Evolutionary conservation across 2,113 vertebrate genomes (phyloP), one percentile per base, ranked within the genome.

Genomic region (Hyla sarda): DNA sequence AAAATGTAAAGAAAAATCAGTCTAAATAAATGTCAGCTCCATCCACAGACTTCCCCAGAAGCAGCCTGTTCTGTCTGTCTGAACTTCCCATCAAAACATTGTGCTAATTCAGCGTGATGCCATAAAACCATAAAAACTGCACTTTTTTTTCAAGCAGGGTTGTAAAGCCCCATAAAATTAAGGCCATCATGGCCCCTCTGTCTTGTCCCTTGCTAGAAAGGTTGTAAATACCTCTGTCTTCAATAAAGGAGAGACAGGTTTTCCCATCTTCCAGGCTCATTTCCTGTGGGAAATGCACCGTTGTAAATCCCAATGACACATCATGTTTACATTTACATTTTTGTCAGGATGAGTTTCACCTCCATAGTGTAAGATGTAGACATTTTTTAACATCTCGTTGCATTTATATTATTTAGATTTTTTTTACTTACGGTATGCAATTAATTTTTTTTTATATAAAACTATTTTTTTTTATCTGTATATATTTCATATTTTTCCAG

Each of bases 181-280:
- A 87, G 77, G 89, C 75, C 88, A 89, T 88, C 82, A 91, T 89
- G 90, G 89, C 91, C 91, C 90, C 91, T 89, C 91, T 92, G 88
- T 90, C 83, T 91, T 89, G 56, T 87, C 89, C 88, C 88, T 91
- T 91, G 92, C 88, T 93, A 87, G 85, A 77, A 60, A 84, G 74
- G 88, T 90, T 93, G 93, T 93, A 95, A 95, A 94, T 93, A 92
- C 89, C 89, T 93, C 89, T 90, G 84, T 89, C 88, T 90, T 89
- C 85, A 89, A 89, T 88, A 91, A 89, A 93, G 90, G 87, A 90
- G 88, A 91, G 88, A 92, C 81, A 91, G 85, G 45, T 88, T 91
- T 92, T 92, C 88, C 78, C 89, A 89, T 89, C 88, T 88, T 62
- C 82, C 69, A 91, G 86, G 82, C 75, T 89, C 88, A 92, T 90